Evolutionary conservation across 2,113 vertebrate genomes (phyloP).

Genomic region (Microtus oregoni): DNA sequence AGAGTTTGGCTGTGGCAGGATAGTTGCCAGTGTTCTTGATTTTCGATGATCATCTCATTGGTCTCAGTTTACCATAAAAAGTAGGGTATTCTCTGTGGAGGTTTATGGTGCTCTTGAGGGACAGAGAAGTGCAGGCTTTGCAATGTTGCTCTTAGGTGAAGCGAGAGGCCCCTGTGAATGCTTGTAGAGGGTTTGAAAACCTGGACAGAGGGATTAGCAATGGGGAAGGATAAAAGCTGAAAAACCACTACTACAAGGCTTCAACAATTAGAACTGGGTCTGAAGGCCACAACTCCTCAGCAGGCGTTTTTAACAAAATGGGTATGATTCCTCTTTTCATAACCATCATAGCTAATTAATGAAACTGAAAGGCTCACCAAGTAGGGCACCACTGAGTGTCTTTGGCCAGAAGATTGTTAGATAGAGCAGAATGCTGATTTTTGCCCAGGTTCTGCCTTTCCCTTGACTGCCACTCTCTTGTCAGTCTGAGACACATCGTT

Average conservation of each 20-base stretch:
- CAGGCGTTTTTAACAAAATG: neutral
- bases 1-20: neutral
- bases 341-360: neutral
- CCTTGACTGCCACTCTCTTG: neutral
- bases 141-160: neutral
- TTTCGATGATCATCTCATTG: neutral
- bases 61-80: neutral
- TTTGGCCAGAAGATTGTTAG: neutral
- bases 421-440: neutral
- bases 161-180: neutral
- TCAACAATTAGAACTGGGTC: neutral
- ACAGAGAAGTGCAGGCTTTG: rapidly evolving
- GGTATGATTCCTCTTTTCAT: neutral
- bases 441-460: neutral
- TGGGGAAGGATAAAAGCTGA: neutral
- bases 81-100: rapidly evolving
- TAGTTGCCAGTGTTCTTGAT: neutral
- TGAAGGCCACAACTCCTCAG: neutral
- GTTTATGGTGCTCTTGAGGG: neutral
- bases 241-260: neutral
- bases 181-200: neutral
- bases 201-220: neutral
- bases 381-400: neutral
- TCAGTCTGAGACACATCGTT: neutral
- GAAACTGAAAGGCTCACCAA: neutral